Percentiles rank a stretch among this genome's conserved stretches.
phyloP scores from a whole-genome alignment of 2,797 vertebrate species.

The Channa striata region DNA sequence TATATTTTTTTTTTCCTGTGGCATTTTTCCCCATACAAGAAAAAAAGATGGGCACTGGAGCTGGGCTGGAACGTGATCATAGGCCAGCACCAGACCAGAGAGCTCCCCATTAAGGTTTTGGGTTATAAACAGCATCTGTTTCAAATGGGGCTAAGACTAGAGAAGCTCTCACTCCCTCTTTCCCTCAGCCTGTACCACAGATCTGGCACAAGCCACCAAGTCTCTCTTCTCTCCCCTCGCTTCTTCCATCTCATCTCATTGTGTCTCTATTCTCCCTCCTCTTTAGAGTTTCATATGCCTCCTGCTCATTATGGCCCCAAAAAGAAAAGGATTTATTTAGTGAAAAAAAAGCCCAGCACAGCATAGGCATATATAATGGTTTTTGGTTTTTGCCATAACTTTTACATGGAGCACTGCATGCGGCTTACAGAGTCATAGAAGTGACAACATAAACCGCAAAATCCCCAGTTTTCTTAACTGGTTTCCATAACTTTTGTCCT shows the following conservation, averaged over 20 bases:
- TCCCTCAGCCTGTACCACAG: conserved; percentile 74
- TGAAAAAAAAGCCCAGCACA: conserved; percentile 48
- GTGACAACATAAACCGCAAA: conserved; percentile 65
- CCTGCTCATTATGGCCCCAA: conserved; percentile 72
- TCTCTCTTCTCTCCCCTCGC: conserved; percentile 66
- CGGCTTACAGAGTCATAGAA: conserved; percentile 28
- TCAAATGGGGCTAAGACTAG: conserved; percentile 81
- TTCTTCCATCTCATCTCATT: conserved; percentile 73
- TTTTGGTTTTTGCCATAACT: conserved; percentile 50
- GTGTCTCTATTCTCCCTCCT: conserved; percentile 73
- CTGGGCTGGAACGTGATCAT: conserved; percentile 84
- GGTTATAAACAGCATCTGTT: conserved; percentile 86
- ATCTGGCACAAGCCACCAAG: conserved; percentile 77
- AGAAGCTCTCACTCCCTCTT: conserved; percentile 73
- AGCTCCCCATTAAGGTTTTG: conserved; percentile 82
- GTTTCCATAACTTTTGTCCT: conserved; percentile 40
- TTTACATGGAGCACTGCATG: conserved; percentile 33
- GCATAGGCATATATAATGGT: conserved; percentile 36
- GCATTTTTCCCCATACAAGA: conserved; percentile 73
- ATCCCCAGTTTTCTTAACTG: conserved; percentile 57
- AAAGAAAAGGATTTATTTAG: conserved; percentile 80
- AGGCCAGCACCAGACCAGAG: conserved; percentile 80
- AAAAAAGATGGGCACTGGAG: conserved; percentile 79
- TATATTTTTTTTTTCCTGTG: conserved; percentile 71
- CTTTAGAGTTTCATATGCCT: conserved; percentile 75